Evolutionary conservation across 2,888 invertebrate genomes (phyloP).

Genomic region (Bibio marci): DNA sequence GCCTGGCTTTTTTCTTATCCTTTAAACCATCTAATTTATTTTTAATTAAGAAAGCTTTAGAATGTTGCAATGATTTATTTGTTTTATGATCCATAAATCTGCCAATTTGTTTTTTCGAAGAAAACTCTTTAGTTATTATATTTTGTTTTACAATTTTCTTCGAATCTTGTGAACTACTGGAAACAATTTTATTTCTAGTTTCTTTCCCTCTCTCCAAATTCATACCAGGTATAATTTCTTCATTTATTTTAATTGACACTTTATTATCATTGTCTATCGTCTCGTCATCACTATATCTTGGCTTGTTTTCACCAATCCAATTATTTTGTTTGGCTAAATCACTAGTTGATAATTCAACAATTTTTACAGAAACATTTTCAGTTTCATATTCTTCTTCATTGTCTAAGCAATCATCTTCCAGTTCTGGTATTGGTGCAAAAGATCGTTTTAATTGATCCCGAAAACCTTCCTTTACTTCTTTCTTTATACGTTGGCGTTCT

Average conservation of each 20-base stretch:
- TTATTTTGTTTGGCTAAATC: slow-evolving; percentile 51
- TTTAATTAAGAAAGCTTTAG: slow-evolving; percentile 60
- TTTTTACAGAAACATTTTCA: slow-evolving; percentile 60
- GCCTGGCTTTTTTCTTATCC: slow-evolving; percentile 47
- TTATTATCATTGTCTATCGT: too few species aligned
- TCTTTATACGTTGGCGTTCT: slow-evolving; percentile 56
- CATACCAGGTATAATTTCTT: slow-evolving; percentile 36
- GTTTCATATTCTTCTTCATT: slow-evolving; percentile 49
- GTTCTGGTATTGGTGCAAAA: slow-evolving; percentile 48
- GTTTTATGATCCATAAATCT: slow-evolving; percentile 52
- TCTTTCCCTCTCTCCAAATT: slow-evolving; percentile 21
- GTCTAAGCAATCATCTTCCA: slow-evolving; percentile 26
- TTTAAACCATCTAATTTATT: slow-evolving; percentile 49
- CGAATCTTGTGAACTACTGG: slow-evolving; percentile 8
- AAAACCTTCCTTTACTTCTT: slow-evolving; percentile 54
- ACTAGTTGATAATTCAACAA: slow-evolving; percentile 53
- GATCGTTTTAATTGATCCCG: slow-evolving; percentile 52
- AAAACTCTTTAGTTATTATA: slow-evolving; percentile 14
- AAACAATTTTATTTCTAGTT: slow-evolving; percentile 15
- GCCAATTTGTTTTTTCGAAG: slow-evolving; percentile 50
- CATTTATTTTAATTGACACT: slow-evolving; percentile 17
- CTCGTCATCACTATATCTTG: slow-evolving; percentile 19
- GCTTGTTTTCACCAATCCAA: slow-evolving; percentile 54
- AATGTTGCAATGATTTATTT: slow-evolving; percentile 54
- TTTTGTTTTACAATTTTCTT: slow-evolving; percentile 12